A percentile compares a stretch with the other conserved stretches of the same genome.
Evolutionary conservation across 1,140 invertebrate genomes (phyloP).

Genomic region (Drosophila guanche): DNA sequence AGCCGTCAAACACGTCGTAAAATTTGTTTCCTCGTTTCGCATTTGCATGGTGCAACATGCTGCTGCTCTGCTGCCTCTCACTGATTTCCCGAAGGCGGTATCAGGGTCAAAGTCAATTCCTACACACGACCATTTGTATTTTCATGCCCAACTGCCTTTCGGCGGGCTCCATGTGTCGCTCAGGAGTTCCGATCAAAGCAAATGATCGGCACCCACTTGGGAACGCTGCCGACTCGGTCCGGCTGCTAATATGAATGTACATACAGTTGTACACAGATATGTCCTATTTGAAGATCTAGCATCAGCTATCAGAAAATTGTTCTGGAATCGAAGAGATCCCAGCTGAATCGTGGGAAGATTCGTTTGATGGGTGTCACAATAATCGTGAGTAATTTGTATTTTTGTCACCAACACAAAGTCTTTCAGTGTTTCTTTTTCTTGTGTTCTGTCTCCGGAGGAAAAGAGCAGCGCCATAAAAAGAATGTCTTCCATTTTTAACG

Average conservation of each 20-base stretch:
- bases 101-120: slow-evolving; percentile 78
- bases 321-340: too few relatives aligned
- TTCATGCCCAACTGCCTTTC: slow-evolving; percentile 57
- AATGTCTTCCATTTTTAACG: slow-evolving; percentile 74
- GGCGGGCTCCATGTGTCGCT: slow-evolving; percentile 27
- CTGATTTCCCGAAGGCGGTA: slow-evolving; percentile 41
- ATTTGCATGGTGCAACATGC: slow-evolving; percentile 76
- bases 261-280: too few relatives aligned
- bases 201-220: slow-evolving; percentile 43
- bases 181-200: slow-evolving; percentile 41
- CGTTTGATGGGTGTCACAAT: slow-evolving; percentile 46
- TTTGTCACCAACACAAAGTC: slow-evolving; percentile 56
- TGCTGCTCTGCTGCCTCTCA: slow-evolving; percentile 11
- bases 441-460: slow-evolving; percentile 14
- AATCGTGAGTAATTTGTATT: slow-evolving; percentile 56
- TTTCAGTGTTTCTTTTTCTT: slow-evolving; percentile 33
- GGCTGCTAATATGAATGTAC: too few relatives aligned
- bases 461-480: slow-evolving; percentile 53
- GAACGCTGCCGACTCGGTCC: slow-evolving; percentile 26
- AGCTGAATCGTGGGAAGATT: slow-evolving; percentile 37
- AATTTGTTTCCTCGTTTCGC: slow-evolving; percentile 77
- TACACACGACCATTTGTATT: slow-evolving; percentile 62
- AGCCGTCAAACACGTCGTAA: slow-evolving; percentile 80
- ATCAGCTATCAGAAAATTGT: too few relatives aligned
- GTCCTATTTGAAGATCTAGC: too few relatives aligned